These are phyloP conservation scores for Ferdinandea cuprea DNA, from an alignment of 2,888 invertebrate species.

Conservation along the genomic window DNA sequence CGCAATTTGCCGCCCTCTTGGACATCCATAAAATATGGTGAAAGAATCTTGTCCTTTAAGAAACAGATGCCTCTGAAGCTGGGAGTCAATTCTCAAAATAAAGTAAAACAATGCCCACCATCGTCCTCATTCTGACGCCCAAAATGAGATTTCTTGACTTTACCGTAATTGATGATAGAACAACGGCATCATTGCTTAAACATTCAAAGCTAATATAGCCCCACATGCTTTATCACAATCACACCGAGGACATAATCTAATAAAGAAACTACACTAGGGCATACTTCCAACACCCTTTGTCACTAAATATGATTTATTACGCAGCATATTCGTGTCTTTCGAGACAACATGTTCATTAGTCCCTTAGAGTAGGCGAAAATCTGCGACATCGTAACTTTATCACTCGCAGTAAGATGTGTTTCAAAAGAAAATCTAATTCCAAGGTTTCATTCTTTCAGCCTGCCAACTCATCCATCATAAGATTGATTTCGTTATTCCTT, in stretches of 20 bases:
- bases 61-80: no score
- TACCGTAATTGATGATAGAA: no score
- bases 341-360: conserved; percentile 39
- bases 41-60: no score
- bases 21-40: no score
- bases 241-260: not conserved
- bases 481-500: conserved; percentile 57
- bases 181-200: not conserved
- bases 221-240: not conserved
- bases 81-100: no score
- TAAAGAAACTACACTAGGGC: not conserved
- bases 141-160: no score
- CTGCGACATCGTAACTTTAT: conserved; percentile 50
- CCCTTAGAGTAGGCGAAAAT: conserved; percentile 18
- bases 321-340: not conserved
- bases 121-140: no score
- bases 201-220: not conserved
- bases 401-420: conserved; percentile 38
- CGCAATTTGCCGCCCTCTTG: no score
- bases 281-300: conserved; percentile 6
- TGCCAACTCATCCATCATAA: conserved; percentile 58
- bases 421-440: conserved; percentile 49
- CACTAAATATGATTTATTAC: conserved; percentile 41
- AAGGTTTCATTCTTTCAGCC: conserved; percentile 37
- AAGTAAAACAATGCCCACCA: no score